Evolutionary conservation across 2,888 invertebrate species (phyloP).

Genomic region (Drosophila meridionalis): DNA sequence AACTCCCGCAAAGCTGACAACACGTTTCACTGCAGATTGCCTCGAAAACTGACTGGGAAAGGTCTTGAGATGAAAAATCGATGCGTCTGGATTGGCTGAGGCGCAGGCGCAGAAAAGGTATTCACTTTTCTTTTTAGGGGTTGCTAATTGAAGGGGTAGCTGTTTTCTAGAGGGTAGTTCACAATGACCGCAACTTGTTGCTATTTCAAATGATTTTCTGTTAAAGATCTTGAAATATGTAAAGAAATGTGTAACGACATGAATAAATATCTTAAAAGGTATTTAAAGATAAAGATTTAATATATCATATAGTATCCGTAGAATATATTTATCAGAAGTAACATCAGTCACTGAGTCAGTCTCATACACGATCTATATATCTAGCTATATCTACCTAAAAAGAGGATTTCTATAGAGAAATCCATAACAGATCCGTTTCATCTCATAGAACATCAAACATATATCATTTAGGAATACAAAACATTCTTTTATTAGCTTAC

Average conservation of each 20-base stretch:
- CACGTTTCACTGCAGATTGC: constrained; percentile 22
- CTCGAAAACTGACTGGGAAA: constrained; percentile 31
- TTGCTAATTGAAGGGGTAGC: constrained; percentile 2
- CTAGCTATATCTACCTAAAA: not conserved
- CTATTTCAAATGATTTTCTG: not conserved
- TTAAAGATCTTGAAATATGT: not conserved
- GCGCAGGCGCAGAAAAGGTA: constrained; percentile 35
- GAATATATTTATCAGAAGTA: not conserved
- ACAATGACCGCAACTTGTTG: not conserved
- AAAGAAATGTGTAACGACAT: too few species aligned
- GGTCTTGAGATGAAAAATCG: constrained; percentile 44
- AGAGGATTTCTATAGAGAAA: not conserved
- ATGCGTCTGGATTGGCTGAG: constrained; percentile 10
- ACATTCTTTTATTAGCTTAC: not conserved
- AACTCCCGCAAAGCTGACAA: constrained; percentile 8
- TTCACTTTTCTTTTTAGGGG: constrained; percentile 20
- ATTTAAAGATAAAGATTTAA: not conserved
- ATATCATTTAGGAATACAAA: not conserved
- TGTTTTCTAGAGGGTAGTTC: not conserved
- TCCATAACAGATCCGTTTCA: not conserved
- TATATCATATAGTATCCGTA: not conserved
- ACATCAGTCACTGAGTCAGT: not conserved
- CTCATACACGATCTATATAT: not conserved
- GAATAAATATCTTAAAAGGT: too few species aligned
- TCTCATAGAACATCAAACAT: not conserved